These are phyloP conservation scores for Acronicta psi DNA, from an alignment of 2,888 invertebrate species.

Conservation along the genomic window DNA sequence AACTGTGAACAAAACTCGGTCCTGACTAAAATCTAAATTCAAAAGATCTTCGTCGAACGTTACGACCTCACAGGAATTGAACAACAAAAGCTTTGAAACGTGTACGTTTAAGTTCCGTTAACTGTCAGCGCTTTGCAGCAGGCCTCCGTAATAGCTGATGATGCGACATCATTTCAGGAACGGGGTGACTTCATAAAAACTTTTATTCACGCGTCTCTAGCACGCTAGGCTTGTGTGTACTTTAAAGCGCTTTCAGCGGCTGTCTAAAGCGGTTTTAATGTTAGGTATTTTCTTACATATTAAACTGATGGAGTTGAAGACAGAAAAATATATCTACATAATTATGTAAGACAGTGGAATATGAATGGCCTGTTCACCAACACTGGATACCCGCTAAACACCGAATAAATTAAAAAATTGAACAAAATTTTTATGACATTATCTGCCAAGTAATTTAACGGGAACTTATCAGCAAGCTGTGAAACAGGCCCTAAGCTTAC, in stretches of 20 bases:
- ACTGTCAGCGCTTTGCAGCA: slow-evolving; percentile 39
- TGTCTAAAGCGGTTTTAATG: neutral
- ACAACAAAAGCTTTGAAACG: slow-evolving; percentile 31
- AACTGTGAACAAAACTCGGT: neutral
- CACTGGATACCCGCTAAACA: no score
- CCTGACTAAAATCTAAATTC: slow-evolving; percentile 13
- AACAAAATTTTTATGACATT: no score
- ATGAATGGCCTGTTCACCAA: no score
- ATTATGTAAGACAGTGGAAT: no score
- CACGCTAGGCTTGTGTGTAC: neutral
- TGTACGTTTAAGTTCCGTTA: slow-evolving; percentile 29
- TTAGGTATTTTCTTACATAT: no score
- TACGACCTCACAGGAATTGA: slow-evolving; percentile 32
- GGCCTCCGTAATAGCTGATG: slow-evolving; percentile 28
- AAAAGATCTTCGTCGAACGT: slow-evolving; percentile 27
- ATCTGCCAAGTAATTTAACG: no score
- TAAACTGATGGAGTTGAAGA: no score
- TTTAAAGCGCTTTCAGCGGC: slow-evolving; percentile 31
- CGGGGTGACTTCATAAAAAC: slow-evolving; percentile 39
- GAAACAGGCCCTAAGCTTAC: no score
- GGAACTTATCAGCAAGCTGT: no score
- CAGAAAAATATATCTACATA: no score
- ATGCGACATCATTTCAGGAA: slow-evolving; percentile 38
- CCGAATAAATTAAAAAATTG: no score
- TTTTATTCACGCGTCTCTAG: slow-evolving; percentile 28